Percentiles rank a stretch among this genome's conserved stretches.
Evolutionary conservation across 2,888 invertebrate genomes (phyloP).

Genomic region (Norana najaformis): DNA sequence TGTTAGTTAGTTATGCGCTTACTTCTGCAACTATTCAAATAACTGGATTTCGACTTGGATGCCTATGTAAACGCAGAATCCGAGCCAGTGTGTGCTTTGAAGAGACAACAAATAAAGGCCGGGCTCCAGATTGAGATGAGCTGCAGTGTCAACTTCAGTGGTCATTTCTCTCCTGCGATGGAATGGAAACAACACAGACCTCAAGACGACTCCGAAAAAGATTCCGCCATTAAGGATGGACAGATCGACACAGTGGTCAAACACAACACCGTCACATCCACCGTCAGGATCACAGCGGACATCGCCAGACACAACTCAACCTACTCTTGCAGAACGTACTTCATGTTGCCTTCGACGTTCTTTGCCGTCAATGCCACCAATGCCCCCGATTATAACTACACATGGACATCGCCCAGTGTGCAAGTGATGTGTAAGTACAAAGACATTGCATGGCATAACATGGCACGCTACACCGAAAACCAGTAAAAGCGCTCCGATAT

Average conservation of each 20-base stretch:
- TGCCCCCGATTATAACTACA: neutral
- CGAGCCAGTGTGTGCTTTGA: neutral
- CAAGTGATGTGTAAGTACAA: constrained; percentile 2
- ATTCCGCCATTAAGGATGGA: neutral
- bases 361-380: neutral
- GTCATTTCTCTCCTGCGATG: neutral
- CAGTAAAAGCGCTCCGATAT: too few species aligned
- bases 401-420: neutral
- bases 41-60: too few species aligned
- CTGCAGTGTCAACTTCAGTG: neutral
- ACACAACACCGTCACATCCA: neutral
- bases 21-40: neutral
- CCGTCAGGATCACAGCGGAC: neutral
- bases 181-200: neutral
- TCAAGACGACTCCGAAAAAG: neutral
- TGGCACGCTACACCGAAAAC: too few species aligned
- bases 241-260: neutral
- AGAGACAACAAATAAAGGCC: neutral
- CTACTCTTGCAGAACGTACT: neutral
- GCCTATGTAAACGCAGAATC: neutral
- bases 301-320: neutral
- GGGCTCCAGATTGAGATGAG: neutral
- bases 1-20: neutral
- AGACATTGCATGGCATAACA: too few species aligned
- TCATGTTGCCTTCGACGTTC: neutral